Evolutionary conservation across 23 tunicate species (phyloP).

Genomic region (Aplidium turbinatum): DNA sequence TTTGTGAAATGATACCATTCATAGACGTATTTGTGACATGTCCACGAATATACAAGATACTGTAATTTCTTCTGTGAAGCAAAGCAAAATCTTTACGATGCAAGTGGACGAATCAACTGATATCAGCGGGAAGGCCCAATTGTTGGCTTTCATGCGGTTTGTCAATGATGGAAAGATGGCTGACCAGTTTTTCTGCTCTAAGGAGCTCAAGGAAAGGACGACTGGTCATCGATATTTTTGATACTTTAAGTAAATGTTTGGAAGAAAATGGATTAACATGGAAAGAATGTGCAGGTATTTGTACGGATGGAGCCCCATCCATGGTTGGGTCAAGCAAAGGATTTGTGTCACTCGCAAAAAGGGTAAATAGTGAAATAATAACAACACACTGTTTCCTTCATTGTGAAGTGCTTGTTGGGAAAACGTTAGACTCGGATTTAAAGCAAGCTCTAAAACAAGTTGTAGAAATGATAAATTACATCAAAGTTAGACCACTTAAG

Average conservation of each 20-base stretch:
- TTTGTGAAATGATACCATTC: conserved; percentile 26
- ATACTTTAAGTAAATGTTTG: conserved; percentile 26
- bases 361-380: conserved; percentile 19
- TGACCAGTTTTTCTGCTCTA: conserved; percentile 28
- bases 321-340: conserved; percentile 25
- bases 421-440: conserved; percentile 17
- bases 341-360: conserved; percentile 21
- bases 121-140: conserved; percentile 24
- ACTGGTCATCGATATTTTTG: conserved; percentile 26
- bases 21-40: conserved; percentile 29
- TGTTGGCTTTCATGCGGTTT: conserved; percentile 26
- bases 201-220: conserved; percentile 19
- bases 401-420: conserved; percentile 32
- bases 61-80: conserved; percentile 20
- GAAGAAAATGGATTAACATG: conserved; percentile 34
- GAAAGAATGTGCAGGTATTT: conserved; percentile 19
- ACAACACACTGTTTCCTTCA: conserved; percentile 37
- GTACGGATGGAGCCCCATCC: conserved; percentile 34
- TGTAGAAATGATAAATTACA: conserved; percentile 39
- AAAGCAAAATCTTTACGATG: conserved; percentile 33
- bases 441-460: conserved; percentile 19
- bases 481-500: conserved; percentile 34
- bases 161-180: conserved; percentile 30
- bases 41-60: conserved; percentile 17
- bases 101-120: conserved; percentile 36